phyloP scores from a whole-genome alignment of 2,113 vertebrate genomes.

The Micronycteris hirsuta region DNA sequence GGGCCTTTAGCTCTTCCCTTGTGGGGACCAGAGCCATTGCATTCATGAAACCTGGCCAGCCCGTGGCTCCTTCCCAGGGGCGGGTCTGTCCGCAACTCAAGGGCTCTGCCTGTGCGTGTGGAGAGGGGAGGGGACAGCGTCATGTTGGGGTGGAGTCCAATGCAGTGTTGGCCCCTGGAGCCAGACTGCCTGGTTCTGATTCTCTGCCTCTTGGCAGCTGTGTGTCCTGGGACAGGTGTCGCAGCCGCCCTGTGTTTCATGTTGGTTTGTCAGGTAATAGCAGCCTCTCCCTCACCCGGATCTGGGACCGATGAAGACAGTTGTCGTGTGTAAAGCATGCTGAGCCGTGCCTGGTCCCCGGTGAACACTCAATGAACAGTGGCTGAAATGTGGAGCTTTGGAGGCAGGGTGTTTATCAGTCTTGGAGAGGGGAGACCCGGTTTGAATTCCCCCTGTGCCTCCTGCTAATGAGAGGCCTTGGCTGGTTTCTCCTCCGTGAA shows the following conservation, averaged over 20 bases:
- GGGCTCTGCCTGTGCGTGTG: not conserved
- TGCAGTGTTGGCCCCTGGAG: no score
- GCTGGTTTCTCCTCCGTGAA: not conserved
- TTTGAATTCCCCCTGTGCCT: not conserved
- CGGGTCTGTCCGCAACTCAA: not conserved
- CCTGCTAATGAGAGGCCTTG: not conserved
- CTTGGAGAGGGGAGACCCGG: not conserved
- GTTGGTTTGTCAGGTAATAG: not conserved
- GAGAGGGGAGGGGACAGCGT: no score
- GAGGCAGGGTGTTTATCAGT: not conserved
- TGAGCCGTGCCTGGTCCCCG: not conserved
- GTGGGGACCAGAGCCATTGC: not conserved
- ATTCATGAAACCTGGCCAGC: not conserved
- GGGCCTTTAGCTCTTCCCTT: not conserved
- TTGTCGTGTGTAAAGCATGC: accelerated
- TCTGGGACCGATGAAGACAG: not conserved
- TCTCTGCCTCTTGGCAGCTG: not conserved
- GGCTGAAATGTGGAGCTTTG: not conserved
- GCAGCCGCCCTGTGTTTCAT: not conserved
- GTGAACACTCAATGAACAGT: accelerated
- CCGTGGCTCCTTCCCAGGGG: not conserved
- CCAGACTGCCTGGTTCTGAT: not conserved
- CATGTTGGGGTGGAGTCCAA: not conserved
- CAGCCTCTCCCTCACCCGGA: not conserved
- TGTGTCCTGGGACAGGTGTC: not conserved